Percentiles rank a stretch among this genome's conserved stretches.
These are phyloP conservation scores for Griposia aprilina DNA, from an alignment of 2,888 invertebrate genomes.

Conservation along the genomic window DNA sequence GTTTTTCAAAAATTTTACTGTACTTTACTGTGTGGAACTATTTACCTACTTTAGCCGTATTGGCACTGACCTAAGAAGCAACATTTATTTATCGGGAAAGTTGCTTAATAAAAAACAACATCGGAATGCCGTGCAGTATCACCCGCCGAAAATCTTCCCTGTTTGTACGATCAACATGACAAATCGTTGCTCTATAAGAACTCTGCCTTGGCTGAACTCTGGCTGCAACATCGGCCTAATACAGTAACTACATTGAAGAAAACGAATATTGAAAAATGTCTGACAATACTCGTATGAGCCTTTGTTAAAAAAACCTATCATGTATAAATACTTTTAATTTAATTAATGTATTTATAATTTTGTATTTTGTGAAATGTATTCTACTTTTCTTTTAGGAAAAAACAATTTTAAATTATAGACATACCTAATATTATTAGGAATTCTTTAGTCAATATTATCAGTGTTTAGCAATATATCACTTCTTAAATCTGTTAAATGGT, in stretches of 20 bases:
- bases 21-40: too few relatives aligned
- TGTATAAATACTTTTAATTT: constrained; percentile 30
- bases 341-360: constrained; percentile 39
- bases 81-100: neutral
- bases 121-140: too few relatives aligned
- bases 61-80: neutral
- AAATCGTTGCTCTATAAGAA: neutral
- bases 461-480: constrained; percentile 8
- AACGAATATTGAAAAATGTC: neutral
- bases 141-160: neutral
- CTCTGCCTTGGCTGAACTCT: too few relatives aligned
- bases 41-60: neutral
- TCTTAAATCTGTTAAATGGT: neutral
- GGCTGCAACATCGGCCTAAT: neutral
- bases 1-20: too few relatives aligned
- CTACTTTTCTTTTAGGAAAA: constrained; percentile 4
- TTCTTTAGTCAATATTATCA: constrained; percentile 32
- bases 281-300: constrained; percentile 19
- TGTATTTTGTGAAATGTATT: constrained; percentile 34
- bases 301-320: constrained; percentile 14
- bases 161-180: neutral
- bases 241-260: neutral
- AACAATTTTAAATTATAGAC: constrained; percentile 6
- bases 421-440: neutral
- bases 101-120: neutral